Base-by-base conservation (phyloP, 1,140 invertebrate species). In the Drosophila repleta region DNA sequence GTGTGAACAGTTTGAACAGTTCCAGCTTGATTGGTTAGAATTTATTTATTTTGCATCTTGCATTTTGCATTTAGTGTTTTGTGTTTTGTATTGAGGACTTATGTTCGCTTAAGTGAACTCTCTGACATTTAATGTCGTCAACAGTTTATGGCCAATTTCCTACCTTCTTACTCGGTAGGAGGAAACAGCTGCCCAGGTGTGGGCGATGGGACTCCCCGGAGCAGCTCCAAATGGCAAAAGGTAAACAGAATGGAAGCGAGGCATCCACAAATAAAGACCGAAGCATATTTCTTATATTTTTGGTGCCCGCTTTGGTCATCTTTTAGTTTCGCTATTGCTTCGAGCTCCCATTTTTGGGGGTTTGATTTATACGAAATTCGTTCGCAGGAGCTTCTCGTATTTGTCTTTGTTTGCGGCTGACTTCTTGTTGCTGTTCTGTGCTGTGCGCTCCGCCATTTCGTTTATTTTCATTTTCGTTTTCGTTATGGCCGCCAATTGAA, bases 401-500 rank as follows among this genome's bases (percentile, higher is more conserved):
- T 85, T 87, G 82, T 85, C 82, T 81, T 79, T 75, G 79, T 82
- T 78, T 76, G 73, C 20, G 46, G 29, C 55, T 58, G 56, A 67
- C 37, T 72, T 67, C 53, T 66, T 46, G 37, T 52, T 46, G 62
- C 37, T 60, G 11, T 43, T 62, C 69, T 55, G 24, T 52, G 24
- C 2, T 10, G 21, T 57, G 24, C 24, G 26, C 52, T 46, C 20
- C n/a, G 8, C 18, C 46, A 11, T 46, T 41, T 49, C 29, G 41
- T 46, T 8, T 61, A 21, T 56, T 72, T 64, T 17, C 17, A 18
- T 57, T 58, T 72, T 76, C 60, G 61, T 37, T 74, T 64, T 75
- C 60, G 74, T 79, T 83, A 61, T 83, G 62, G 66, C 71, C 75
- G 66, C 71, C 79, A 83, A 85, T 85, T 85, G 82, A 87, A 87